Evolutionary conservation across 1,140 invertebrate species (phyloP), one percentile per base, ranked within the genome.

Genomic region (Pteromalus puparum): DNA sequence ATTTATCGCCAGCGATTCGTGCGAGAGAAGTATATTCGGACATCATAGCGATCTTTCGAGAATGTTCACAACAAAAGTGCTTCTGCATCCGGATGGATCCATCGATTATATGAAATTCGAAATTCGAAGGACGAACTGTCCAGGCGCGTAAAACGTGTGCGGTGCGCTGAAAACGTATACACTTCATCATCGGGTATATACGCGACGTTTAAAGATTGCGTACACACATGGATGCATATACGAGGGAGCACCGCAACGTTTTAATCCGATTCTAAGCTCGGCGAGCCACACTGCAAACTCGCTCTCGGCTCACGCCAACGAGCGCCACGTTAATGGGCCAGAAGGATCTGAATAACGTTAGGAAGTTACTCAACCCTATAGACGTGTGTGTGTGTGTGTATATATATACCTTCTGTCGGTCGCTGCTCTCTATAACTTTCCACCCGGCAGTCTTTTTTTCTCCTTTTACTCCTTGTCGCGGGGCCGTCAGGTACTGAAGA

Each of bases 221-320:
- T n/a, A 61, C 53, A 61, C 21, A 61, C 53, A n/a, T n/a, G 21
- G 18, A 5, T 18, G 21, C 53, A 21, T 9, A 61, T 7, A 61
- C 6, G 53, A 61, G 18, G 53, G 6, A 61, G 21, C 53, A 84
- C 86, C 89, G 86, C 84, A 90, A 89, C 89, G 88, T 88, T 87
- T 90, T 88, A 89, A 89, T 89, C 86, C 88, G 82, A 87, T 86
- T 83, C 83, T 61, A 80, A 74, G 84, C 65, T 83, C 81, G 83
- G 82, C 34, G 80, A 84, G 78, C 82, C 48, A 77, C 82, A 34
- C 80, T 61, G 84, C 67, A 88, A 89, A 89, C 88, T 90, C 85
- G 87, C 86, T 90, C 89, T 89, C 85, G 86, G 75, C 87, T 85
- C 68, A 18, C 21, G 21, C 72, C n/a, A 48, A 73, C 28, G 34